These are phyloP conservation scores for Etheostoma cragini DNA, from an alignment of 2,113 vertebrate species.

Conservation along the genomic window DNA sequence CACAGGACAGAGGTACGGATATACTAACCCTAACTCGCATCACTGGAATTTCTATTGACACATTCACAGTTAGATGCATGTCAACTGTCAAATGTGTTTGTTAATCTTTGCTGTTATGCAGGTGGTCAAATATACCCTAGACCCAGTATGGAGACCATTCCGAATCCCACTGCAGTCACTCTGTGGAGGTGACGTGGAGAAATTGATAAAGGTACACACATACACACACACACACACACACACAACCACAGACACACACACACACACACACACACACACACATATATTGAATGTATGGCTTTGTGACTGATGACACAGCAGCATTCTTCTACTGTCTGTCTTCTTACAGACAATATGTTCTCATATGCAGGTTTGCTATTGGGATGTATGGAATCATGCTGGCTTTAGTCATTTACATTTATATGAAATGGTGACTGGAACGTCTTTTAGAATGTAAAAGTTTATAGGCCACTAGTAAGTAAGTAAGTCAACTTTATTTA, in stretches of 20 bases:
- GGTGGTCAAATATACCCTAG: conserved; percentile 96
- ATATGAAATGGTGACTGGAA: background rate
- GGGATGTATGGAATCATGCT: background rate
- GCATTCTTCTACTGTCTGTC: background rate
- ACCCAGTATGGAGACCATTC: conserved; percentile 94
- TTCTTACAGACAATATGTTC: background rate
- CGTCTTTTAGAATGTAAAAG: background rate
- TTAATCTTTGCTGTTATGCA: conserved; percentile 54
- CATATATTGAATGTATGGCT: background rate
- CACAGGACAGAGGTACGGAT: conserved; percentile 93
- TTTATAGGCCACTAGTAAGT: too few species aligned
- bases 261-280: background rate
- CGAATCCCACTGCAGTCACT: conserved; percentile 92
- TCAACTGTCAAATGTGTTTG: background rate
- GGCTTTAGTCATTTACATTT: too few species aligned
- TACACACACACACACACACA: background rate
- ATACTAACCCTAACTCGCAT: too few species aligned
- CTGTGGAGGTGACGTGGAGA: conserved; percentile 94
- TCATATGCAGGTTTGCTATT: background rate
- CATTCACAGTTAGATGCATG: background rate
- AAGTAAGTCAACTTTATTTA: too few species aligned
- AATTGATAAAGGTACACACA: conserved; percentile 87
- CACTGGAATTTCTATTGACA: too few species aligned
- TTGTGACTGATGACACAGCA: background rate
- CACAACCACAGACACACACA: background rate